Evolutionary conservation across 1,140 invertebrate species (phyloP), one percentile per base, ranked within the genome.

Genomic region (Drosophila lacteicornis): DNA sequence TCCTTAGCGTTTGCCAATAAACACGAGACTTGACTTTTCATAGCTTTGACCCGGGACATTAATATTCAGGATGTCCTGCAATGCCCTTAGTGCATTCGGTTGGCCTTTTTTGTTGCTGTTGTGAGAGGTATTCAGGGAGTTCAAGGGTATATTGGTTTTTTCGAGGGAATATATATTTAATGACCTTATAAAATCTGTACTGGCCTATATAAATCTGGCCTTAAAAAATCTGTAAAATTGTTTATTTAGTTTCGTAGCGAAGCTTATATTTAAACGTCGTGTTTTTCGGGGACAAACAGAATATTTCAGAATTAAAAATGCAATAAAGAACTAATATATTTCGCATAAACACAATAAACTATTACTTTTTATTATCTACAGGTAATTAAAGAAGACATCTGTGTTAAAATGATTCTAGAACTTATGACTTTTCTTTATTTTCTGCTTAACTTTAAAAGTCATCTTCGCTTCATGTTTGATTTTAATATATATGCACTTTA

Each of bases 51-150:
- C 63, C 67, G 15, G 67, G 43, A 60, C 65, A 86, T 87, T 87
- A 87, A 83, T 84, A 88, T 83, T 66, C 79, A 79, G 79, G 69
- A 86, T 85, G 69, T 66, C 65, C 40, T 43, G 51, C 33, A 9
- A 25, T 45, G 40, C 75, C 63, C 55, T 55, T 40, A 71, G 66
- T 57, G 59, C 53, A 46, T 58, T 66, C 62, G 19, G 1, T 15
- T 25, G 12, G 27, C 11, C 40, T 4, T 40, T 43, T 69, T 56
- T 60, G 47, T 76, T 56, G 63, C 57, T 66, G 38, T 40, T 40
- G 12, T 55, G 33, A 33, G 33, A 22, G 51, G 51, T 22, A 42
- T 12, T 4, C 1, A 0, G 8, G 0, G 22, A 17, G 2, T 22
- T 62, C 3, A 45, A 22, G 17, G 57, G 57, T 33, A 66, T 62